These are phyloP conservation scores for Myiotriccus ornatus DNA, from an alignment of 2,797 vertebrate species.

Conservation along the genomic window DNA sequence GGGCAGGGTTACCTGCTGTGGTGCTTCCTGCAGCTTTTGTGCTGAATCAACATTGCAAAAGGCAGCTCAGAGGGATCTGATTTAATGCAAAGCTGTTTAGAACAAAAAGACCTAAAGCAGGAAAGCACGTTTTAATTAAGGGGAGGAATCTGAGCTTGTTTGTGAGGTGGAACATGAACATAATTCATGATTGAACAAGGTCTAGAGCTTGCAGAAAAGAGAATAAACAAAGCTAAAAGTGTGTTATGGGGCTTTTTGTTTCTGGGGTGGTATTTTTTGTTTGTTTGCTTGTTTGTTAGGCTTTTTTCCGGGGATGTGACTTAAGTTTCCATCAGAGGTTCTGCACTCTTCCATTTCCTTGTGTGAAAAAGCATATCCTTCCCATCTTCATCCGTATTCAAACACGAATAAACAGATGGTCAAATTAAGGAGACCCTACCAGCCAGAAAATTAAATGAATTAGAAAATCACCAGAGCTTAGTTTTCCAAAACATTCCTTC, in stretches of 20 bases:
- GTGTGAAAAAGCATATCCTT: not conserved
- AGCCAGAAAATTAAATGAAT: conserved; percentile 73
- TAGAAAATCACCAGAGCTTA: conserved; percentile 59
- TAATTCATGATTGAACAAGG: not conserved
- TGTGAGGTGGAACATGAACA: not conserved
- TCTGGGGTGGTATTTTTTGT: not conserved
- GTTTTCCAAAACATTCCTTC: conserved; percentile 46
- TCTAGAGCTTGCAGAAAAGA: not conserved
- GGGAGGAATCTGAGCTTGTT: not conserved
- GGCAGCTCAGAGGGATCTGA: not conserved
- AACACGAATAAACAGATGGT: conserved; percentile 65
- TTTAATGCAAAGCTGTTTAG: not conserved
- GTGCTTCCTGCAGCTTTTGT: not conserved
- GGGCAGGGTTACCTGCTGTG: not conserved
- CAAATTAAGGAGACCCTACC: conserved; percentile 62
- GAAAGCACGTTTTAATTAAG: not conserved
- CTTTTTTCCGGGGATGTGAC: not conserved
- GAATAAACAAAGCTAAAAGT: not conserved
- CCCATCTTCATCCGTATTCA: conserved; percentile 48
- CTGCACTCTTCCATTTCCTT: not conserved
- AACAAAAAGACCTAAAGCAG: not conserved
- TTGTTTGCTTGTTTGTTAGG: not conserved
- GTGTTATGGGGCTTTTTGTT: not conserved
- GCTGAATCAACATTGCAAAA: not conserved
- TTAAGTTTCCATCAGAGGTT: not conserved